Conservation (phyloP, 2,797 vertebrate species). For the Mus minutoides region DNA sequence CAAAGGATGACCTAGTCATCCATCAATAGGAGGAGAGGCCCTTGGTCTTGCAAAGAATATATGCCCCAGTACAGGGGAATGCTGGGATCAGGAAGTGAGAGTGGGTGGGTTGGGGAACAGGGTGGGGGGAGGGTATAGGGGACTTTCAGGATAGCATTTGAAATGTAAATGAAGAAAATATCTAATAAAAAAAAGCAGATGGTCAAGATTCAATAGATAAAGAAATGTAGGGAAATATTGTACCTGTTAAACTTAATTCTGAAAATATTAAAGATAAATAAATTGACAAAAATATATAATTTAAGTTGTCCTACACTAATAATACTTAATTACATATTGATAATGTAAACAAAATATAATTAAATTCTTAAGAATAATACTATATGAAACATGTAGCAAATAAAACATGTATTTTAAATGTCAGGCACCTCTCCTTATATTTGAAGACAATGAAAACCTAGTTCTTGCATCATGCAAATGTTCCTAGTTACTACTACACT, state of each 20-base stretch:
- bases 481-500: background rate
- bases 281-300: background rate
- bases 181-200: background rate
- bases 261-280: background rate
- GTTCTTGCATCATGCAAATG: background rate
- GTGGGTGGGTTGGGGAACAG: no score
- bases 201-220: background rate
- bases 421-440: background rate
- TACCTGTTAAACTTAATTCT: background rate
- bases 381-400: background rate
- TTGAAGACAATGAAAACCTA: background rate
- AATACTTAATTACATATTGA: background rate
- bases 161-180: no score
- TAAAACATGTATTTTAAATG: background rate
- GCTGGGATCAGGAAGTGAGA: no score
- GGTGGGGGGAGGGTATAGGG: no score
- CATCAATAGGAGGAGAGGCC: no score
- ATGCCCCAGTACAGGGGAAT: no score
- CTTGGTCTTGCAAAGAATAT: no score
- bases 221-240: background rate
- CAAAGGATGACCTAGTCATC: no score
- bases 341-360: background rate
- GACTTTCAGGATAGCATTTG: no score
- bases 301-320: background rate
- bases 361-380: background rate